Evolutionary conservation across 2,113 vertebrate species (phyloP).

Genomic region (Peromyscus leucopus): DNA sequence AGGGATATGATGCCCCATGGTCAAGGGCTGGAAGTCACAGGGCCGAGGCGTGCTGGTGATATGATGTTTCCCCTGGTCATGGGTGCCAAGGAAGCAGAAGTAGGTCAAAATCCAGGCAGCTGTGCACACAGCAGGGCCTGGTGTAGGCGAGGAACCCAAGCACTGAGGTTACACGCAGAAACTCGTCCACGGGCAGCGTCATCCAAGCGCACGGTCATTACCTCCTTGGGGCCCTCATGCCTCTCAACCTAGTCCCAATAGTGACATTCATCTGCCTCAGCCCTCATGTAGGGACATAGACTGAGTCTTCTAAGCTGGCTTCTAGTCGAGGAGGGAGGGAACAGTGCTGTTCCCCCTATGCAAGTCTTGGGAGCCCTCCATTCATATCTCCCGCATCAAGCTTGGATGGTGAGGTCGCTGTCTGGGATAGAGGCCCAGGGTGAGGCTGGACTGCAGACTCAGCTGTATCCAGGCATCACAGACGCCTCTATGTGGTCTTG

Average conservation of each 20-base stretch:
- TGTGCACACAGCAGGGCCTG: neutral
- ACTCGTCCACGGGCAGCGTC: neutral
- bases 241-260: neutral
- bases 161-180: neutral
- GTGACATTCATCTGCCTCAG: neutral
- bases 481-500: neutral
- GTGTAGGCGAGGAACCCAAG: neutral
- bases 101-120: neutral
- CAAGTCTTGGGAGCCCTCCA: neutral
- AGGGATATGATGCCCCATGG: neutral
- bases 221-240: accelerated
- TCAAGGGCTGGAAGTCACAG: neutral
- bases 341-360: too few species aligned
- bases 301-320: neutral
- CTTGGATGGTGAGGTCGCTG: neutral
- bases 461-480: neutral
- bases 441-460: neutral
- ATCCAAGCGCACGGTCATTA: accelerated
- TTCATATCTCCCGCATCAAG: neutral
- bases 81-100: neutral
- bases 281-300: neutral
- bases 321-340: neutral
- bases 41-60: neutral
- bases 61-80: neutral
- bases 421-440: neutral